These are phyloP conservation scores for Psilopsiagon aurifrons DNA, from an alignment of 2,113 vertebrate species.

Conservation along the genomic window DNA sequence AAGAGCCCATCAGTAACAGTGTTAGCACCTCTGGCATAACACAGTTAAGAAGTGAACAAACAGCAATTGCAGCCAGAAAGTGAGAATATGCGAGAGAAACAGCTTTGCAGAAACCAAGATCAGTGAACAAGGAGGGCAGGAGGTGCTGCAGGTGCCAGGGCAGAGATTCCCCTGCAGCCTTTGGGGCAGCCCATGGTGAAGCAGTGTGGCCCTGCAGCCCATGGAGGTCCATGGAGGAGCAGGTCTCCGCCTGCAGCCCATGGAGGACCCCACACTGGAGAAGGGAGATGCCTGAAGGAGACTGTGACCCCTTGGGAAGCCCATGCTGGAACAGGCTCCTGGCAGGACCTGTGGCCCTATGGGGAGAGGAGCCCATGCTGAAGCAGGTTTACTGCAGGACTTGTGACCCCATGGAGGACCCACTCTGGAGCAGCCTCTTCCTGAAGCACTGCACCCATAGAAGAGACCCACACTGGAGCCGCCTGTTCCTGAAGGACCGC, in stretches of 20 bases:
- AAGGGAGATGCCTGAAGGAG: neutral
- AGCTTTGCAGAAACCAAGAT: neutral
- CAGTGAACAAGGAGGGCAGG: neutral
- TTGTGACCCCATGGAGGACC: too few relatives aligned
- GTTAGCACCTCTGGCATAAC: neutral
- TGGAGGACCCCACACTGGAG: neutral
- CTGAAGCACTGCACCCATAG: too few relatives aligned
- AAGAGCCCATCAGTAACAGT: neutral
- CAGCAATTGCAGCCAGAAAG: neutral
- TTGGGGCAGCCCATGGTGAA: too few relatives aligned
- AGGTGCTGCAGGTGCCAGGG: neutral
- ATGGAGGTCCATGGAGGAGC: neutral
- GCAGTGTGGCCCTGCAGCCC: neutral
- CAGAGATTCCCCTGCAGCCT: neutral
- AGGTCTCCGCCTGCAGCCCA: neutral
- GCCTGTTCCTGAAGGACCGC: neutral
- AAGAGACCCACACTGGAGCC: neutral
- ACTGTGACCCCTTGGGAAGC: neutral
- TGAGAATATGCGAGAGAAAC: neutral
- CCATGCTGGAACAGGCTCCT: neutral
- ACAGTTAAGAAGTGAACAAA: neutral
- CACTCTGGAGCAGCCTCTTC: too few relatives aligned
- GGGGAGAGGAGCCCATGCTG: too few relatives aligned
- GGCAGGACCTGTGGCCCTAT: neutral
- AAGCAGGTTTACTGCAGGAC: neutral